Conservation (phyloP, 1,140 invertebrate species). For the Drosophila bocki region DNA sequence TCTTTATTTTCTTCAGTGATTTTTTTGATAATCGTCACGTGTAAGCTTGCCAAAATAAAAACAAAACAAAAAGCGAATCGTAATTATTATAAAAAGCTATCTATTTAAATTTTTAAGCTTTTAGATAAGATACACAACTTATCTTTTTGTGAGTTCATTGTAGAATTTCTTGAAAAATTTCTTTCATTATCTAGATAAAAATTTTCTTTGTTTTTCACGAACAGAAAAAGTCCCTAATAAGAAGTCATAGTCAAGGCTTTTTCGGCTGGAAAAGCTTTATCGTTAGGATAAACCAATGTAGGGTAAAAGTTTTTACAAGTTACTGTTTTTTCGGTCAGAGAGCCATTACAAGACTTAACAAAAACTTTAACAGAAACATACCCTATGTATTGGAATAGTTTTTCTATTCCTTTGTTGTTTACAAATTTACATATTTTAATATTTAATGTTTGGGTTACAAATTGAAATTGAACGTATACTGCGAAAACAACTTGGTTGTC, state of each 20-base stretch:
- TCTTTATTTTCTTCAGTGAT: too few relatives aligned
- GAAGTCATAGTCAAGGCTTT: background rate
- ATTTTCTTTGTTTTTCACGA: background rate
- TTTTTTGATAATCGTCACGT: background rate
- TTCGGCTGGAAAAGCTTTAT: background rate
- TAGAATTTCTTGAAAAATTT: background rate
- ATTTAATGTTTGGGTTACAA: background rate
- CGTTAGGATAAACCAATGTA: background rate
- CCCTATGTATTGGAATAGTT: background rate
- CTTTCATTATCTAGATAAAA: background rate
- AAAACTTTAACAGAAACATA: background rate
- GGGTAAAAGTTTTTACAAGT: too few relatives aligned
- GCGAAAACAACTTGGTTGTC: slow-evolving; percentile 1
- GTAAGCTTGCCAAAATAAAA: background rate
- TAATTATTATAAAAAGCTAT: background rate
- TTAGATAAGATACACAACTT: slow-evolving; percentile 22
- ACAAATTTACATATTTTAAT: background rate
- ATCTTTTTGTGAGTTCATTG: background rate
- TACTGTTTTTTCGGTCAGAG: background rate
- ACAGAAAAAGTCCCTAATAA: background rate
- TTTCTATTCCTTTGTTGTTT: background rate
- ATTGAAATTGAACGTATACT: background rate
- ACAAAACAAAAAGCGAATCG: background rate
- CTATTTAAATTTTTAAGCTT: background rate
- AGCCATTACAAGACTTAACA: background rate